Percentiles rank a stretch among this genome's conserved stretches.
Conservation (phyloP, 1,140 invertebrate genomes). For the Thaumatotibia leucotreta region DNA sequence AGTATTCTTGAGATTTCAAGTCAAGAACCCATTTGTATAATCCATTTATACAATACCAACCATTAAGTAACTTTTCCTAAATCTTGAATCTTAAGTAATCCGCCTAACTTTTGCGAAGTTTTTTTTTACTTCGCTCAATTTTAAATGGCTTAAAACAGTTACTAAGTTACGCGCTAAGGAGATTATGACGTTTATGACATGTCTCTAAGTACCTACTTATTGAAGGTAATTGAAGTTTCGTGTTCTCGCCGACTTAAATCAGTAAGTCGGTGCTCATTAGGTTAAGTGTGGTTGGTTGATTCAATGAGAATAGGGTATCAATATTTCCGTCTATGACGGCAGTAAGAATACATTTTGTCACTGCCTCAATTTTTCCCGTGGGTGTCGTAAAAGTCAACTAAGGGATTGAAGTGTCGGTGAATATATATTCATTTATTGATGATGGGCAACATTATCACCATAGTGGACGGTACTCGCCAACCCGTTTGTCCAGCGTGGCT, state of each 20-base stretch:
- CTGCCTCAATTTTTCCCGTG: too few relatives aligned
- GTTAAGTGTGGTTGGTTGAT: too few relatives aligned
- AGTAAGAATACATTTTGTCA: too few relatives aligned
- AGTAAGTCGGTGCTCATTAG: neutral
- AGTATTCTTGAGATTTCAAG: neutral
- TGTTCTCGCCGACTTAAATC: neutral
- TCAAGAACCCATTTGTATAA: neutral
- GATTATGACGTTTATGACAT: neutral
- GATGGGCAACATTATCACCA: too few relatives aligned
- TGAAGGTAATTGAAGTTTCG: conserved; percentile 9
- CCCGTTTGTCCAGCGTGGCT: too few relatives aligned
- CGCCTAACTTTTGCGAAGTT: neutral
- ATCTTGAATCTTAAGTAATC: neutral
- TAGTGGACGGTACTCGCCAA: too few relatives aligned
- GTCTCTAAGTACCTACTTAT: neutral
- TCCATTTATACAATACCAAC: neutral
- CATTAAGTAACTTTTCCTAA: neutral
- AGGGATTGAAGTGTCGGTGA: too few relatives aligned
- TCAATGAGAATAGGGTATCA: too few relatives aligned
- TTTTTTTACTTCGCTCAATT: neutral
- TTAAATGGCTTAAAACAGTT: neutral
- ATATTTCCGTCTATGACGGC: too few relatives aligned
- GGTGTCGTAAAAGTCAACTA: too few relatives aligned
- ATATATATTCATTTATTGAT: too few relatives aligned
- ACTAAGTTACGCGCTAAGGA: neutral